These are phyloP conservation scores for Aspidoscelis tigris DNA, from an alignment of 2,113 vertebrate genomes.

Conservation along the genomic window DNA sequence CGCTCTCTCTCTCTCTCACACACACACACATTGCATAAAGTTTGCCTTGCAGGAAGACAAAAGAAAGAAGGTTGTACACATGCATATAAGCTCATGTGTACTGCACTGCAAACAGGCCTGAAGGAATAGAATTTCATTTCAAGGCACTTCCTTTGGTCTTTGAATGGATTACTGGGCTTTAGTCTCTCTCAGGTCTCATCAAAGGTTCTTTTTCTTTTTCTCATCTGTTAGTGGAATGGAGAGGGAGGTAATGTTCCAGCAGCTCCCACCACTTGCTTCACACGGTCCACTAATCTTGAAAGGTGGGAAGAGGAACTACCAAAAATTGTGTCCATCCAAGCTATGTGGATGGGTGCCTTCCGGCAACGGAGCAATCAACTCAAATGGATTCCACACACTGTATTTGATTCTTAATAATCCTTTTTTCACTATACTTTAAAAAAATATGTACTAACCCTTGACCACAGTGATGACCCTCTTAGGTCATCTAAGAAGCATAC, in stretches of 20 bases:
- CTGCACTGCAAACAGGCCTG: not conserved
- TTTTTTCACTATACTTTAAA: not conserved
- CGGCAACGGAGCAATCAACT: not conserved
- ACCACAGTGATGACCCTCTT: not conserved
- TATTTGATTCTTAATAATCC: not conserved
- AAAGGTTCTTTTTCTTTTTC: constrained; percentile 26
- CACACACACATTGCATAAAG: constrained; percentile 1
- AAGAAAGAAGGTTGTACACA: constrained; percentile 2
- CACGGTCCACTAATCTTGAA: not conserved
- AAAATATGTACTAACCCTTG: not conserved
- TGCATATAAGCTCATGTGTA: not conserved
- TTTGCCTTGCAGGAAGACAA: not conserved
- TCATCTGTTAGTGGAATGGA: not conserved
- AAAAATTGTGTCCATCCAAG: not conserved
- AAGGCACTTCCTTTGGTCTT: constrained; percentile 15
- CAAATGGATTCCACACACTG: not conserved
- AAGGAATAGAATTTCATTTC: constrained; percentile 47
- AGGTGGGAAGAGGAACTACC: not conserved
- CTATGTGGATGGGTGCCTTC: not conserved
- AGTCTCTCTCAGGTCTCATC: constrained; percentile 22
- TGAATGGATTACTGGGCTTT: constrained; percentile 15
- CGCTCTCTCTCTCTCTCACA: too few relatives aligned
- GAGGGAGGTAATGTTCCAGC: not conserved
- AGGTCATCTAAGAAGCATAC: not conserved
- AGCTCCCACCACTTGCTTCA: not conserved